Conservation (phyloP, 2,888 invertebrate species). For the Thymelicus sylvestris region DNA sequence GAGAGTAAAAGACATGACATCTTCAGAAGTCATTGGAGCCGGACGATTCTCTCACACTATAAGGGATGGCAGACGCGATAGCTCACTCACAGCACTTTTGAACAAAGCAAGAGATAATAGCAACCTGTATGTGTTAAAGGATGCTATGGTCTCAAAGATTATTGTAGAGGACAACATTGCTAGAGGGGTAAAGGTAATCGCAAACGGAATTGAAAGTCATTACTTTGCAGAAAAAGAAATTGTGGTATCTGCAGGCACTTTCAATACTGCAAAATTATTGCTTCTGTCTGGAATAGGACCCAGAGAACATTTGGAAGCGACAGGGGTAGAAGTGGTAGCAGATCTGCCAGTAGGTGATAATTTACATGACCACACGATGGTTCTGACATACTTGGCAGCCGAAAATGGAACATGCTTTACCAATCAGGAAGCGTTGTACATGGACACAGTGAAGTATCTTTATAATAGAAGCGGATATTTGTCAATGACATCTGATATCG, state of each 20-base stretch:
- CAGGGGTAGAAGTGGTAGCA: constrained; percentile 55
- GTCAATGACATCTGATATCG: constrained; percentile 60
- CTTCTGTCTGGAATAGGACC: constrained; percentile 71
- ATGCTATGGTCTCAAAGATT: constrained; percentile 60
- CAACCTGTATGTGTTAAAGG: constrained; percentile 61
- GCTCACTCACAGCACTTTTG: constrained; percentile 62
- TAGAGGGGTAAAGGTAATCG: constrained; percentile 55
- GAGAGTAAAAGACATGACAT: constrained; percentile 70
- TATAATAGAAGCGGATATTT: constrained; percentile 60
- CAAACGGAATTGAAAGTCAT: constrained; percentile 47
- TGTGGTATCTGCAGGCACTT: constrained; percentile 67
- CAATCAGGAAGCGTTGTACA: constrained; percentile 45
- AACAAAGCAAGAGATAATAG: constrained; percentile 51
- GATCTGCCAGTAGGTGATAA: constrained; percentile 71
- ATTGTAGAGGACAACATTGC: constrained; percentile 57
- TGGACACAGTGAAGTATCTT: constrained; percentile 63
- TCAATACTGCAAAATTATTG: constrained; percentile 68
- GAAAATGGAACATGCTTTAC: constrained; percentile 61
- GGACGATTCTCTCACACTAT: constrained; percentile 73
- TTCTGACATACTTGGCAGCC: constrained; percentile 58
- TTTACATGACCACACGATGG: constrained; percentile 70
- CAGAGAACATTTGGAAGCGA: constrained; percentile 52
- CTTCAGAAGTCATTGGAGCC: constrained; percentile 62
- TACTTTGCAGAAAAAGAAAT: constrained; percentile 64
- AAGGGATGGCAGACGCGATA: constrained; percentile 60